These are phyloP conservation scores for Chelonus formosanus DNA, from an alignment of 2,888 invertebrate species.

Conservation along the genomic window DNA sequence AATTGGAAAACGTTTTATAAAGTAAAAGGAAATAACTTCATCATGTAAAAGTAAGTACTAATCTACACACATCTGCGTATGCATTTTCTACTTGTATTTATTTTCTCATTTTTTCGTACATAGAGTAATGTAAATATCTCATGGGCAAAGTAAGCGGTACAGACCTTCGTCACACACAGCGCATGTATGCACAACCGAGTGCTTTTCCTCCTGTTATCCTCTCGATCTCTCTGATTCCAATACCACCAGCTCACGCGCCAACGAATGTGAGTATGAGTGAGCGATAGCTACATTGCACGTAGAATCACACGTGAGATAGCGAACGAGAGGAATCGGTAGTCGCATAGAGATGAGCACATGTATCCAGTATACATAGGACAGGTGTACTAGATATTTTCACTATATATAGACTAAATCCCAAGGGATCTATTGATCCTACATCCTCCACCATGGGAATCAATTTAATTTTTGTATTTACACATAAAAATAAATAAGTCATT, in stretches of 20 bases:
- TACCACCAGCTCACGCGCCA: constrained; percentile 5
- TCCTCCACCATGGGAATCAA: too few relatives aligned
- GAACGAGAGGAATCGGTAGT: constrained; percentile 32
- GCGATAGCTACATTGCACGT: constrained; percentile 13
- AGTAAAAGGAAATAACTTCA: background rate
- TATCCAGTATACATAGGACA: constrained; percentile 20
- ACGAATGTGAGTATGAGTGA: constrained; percentile 18
- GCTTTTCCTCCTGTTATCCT: constrained; percentile 9
- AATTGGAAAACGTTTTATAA: constrained; percentile 9
- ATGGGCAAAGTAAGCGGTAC: constrained; percentile 14
- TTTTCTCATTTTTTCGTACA: background rate
- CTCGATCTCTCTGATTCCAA: constrained; percentile 4
- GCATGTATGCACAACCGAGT: constrained; percentile 33
- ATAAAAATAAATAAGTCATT: too few relatives aligned
- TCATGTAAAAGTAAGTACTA: background rate
- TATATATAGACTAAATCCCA: background rate
- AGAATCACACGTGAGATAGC: constrained; percentile 31
- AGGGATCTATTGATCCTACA: too few relatives aligned
- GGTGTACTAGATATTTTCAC: background rate
- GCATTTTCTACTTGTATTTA: background rate
- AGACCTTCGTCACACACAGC: constrained; percentile 18
- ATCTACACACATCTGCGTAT: background rate
- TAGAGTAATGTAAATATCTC: constrained; percentile 20
- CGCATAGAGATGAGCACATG: constrained; percentile 38
- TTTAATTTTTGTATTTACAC: too few relatives aligned